Percentiles rank a stretch among this genome's conserved stretches.
Conservation (phyloP, 2,797 vertebrate genomes). For the Lagodon rhomboides region DNA sequence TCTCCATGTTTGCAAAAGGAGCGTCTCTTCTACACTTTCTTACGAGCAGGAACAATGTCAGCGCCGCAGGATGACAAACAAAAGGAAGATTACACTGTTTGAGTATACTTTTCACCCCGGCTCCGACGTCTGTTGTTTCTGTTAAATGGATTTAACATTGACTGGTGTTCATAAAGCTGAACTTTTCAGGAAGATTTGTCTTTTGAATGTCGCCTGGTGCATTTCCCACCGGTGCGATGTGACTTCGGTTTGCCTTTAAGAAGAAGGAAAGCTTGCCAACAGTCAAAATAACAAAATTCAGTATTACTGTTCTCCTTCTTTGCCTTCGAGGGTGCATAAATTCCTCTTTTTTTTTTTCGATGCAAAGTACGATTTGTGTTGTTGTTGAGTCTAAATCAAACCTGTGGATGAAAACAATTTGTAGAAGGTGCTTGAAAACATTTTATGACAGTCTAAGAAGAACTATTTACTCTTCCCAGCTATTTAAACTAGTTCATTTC, state of each 20-base stretch:
- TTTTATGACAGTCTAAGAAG: no score
- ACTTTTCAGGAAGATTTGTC: slow-evolving; percentile 22
- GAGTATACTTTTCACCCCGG: background rate
- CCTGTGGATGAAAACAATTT: background rate
- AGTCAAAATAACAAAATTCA: background rate
- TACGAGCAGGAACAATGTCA: background rate
- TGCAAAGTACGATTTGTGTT: background rate
- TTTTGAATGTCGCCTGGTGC: background rate
- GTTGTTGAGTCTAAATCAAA: background rate
- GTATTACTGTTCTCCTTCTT: background rate
- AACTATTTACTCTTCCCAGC: no score
- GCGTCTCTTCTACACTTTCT: background rate
- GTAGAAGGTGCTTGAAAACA: background rate
- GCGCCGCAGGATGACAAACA: background rate
- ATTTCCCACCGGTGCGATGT: slow-evolving; percentile 11
- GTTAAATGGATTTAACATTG: slow-evolving; percentile 22
- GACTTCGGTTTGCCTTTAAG: slow-evolving; percentile 10
- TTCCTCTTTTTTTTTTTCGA: background rate
- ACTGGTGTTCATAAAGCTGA: slow-evolving; percentile 25
- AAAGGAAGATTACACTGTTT: slow-evolving; percentile 11
- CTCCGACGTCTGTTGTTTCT: background rate
- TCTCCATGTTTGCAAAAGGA: background rate
- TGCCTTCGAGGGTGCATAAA: background rate
- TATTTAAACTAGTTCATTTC: no score
- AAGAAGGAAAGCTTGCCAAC: slow-evolving; percentile 7